Conservation (phyloP, 2,113 vertebrate genomes). For the Etheostoma spectabile region DNA sequence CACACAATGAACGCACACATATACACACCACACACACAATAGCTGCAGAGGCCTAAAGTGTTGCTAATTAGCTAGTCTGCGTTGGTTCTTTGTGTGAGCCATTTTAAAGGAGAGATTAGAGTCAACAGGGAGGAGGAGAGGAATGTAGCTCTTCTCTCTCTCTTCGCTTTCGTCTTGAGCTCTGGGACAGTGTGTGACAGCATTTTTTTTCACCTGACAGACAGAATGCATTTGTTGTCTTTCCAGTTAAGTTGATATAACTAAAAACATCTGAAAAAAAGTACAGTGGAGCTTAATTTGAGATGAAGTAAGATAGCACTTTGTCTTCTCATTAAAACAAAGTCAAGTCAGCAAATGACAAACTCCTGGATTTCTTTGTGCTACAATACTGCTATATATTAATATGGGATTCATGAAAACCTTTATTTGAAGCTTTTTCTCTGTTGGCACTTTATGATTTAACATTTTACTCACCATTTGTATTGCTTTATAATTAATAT, state of each 20-base stretch:
- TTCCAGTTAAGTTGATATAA: conserved; percentile 30
- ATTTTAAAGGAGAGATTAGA: conserved; percentile 86
- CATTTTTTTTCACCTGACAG: conserved; percentile 40
- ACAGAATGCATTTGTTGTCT: conserved; percentile 51
- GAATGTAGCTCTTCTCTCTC: conserved; percentile 75
- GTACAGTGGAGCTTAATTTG: neutral
- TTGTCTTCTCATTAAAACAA: neutral
- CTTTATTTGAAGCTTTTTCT: neutral
- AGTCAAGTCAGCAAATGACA: neutral
- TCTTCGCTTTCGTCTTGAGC: conserved; percentile 50
- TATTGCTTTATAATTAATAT: neutral
- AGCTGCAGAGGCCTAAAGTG: conserved; percentile 84
- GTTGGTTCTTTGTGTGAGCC: conserved; percentile 82
- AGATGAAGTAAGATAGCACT: neutral
- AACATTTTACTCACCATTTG: neutral
- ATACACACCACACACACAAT: conserved; percentile 77
- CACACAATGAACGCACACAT: conserved; percentile 72
- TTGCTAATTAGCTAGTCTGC: conserved; percentile 87
- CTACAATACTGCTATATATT: neutral
- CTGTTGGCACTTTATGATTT: neutral
- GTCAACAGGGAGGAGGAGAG: conserved; percentile 83
- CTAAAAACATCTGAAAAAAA: conserved; percentile 1
- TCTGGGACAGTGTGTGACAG: conserved; percentile 33
- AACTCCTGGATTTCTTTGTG: neutral
- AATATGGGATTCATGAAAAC: neutral